Conservation (phyloP, 1,140 invertebrate genomes). For the Diorhabda carinulata region DNA sequence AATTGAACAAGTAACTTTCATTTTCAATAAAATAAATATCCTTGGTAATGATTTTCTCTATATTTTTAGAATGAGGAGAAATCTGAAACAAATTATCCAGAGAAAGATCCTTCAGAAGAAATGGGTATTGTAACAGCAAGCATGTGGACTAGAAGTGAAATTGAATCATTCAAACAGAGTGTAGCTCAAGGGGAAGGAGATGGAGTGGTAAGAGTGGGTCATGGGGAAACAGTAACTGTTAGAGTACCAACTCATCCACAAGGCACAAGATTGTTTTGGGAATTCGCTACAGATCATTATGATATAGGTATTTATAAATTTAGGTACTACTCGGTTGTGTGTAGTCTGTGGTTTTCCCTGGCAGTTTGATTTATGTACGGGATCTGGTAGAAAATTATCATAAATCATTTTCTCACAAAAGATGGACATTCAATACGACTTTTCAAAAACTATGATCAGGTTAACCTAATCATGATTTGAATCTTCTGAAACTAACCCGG, state of each 20-base stretch:
- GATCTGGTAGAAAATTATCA: no score
- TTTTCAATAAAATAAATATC: not conserved
- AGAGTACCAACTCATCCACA: constrained; percentile 95
- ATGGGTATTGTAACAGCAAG: constrained; percentile 52
- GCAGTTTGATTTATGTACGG: no score
- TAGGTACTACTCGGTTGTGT: no score
- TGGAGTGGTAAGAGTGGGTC: constrained; percentile 91
- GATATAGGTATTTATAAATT: constrained; percentile 66
- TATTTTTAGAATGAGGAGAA: constrained; percentile 6
- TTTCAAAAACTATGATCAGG: no score
- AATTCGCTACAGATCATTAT: constrained; percentile 97
- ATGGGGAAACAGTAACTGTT: constrained; percentile 96
- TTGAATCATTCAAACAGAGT: constrained; percentile 87
- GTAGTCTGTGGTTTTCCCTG: no score
- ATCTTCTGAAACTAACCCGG: no score
- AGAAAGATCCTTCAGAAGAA: constrained; percentile 23
- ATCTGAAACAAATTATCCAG: constrained; percentile 18
- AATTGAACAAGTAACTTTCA: constrained; percentile 18
- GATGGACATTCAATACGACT: no score
- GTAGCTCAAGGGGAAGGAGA: constrained; percentile 87
- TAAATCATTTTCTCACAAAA: no score
- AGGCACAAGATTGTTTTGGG: constrained; percentile 96
- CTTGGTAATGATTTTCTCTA: not conserved
- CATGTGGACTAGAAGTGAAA: constrained; percentile 92
- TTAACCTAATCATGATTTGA: no score